Evolutionary conservation across 2,888 invertebrate species (phyloP).

Genomic region (Mimas tiliae): DNA sequence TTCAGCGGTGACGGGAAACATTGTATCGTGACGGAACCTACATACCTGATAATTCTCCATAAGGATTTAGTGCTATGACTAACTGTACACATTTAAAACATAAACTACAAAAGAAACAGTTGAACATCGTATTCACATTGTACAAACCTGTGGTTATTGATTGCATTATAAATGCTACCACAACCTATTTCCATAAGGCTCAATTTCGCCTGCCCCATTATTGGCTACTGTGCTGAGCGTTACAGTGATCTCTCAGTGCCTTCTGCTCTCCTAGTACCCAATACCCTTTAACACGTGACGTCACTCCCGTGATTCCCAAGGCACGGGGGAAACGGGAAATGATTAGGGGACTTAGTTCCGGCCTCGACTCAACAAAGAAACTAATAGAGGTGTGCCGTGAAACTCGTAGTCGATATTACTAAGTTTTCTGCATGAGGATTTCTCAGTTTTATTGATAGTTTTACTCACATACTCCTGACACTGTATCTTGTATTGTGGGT

Average conservation of each 20-base stretch:
- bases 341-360: constrained; percentile 19
- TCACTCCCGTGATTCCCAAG: constrained; percentile 23
- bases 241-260: constrained; percentile 17
- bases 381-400: not conserved
- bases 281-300: constrained; percentile 27
- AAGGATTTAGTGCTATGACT: no score
- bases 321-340: constrained; percentile 10
- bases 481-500: no score
- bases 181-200: not conserved
- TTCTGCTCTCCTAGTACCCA: constrained; percentile 34
- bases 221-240: not conserved
- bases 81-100: no score
- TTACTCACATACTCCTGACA: no score
- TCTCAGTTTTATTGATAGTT: no score
- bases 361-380: not conserved
- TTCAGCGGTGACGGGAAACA: no score
- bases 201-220: not conserved
- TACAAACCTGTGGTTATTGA: not conserved
- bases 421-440: no score
- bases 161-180: not conserved
- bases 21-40: no score
- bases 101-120: not conserved
- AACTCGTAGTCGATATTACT: not conserved
- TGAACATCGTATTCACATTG: not conserved
- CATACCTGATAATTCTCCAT: no score